Evolutionary conservation across 1,140 invertebrate genomes (phyloP), one percentile per base, ranked within the genome.

Genomic region (Orchesella cincta): DNA sequence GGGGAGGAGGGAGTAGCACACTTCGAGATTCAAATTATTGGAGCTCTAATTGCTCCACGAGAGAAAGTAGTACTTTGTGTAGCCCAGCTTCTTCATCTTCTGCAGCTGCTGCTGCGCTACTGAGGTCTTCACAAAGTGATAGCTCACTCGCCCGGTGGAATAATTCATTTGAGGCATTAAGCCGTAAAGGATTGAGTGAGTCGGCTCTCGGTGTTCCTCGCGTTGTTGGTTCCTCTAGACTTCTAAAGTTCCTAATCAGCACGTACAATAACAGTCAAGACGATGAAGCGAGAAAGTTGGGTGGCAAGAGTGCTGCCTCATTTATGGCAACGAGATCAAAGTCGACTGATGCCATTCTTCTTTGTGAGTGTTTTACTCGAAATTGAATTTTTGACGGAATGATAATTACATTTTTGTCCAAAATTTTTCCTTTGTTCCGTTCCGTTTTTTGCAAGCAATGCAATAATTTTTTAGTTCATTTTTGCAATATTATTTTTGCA

Each of bases 161-260:
- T 33, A 77, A 78, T 33, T 82, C 81, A 8, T 64, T 82, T 26
- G 79, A 82, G 35, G 81, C 79, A 2, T 54, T 82, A 28, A 81
- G 80, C 78, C 52, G 81, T 29, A 73, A 67, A 39, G 81, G 81
- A 46, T 76, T 82, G 39, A 78, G 76, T 70, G 81, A 82, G 36
- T 78, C 79, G 20, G 77, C 79, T 20, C 57, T 82, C 16, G 81
- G 79, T 16, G 73, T 79, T 20, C 75, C 74, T 14, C 31, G 76
- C 34, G 75, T 80, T 20, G 77, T 82, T 16, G 81, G 81, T 31
- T 36, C 79, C 0, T 82, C 81, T 28, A 52, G 81, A 54, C 79
- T 82, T n/a, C 75, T 82, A 5, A 82, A 82, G 70, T 82, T 82
- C 46, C 71, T 73, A 1, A 51, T 67, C 31, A 67, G 31, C 62